Percentiles rank a stretch among this genome's conserved stretches.
These are phyloP conservation scores for Temnothorax curvispinosus DNA, from an alignment of 1,140 invertebrate species.

Conservation along the genomic window DNA sequence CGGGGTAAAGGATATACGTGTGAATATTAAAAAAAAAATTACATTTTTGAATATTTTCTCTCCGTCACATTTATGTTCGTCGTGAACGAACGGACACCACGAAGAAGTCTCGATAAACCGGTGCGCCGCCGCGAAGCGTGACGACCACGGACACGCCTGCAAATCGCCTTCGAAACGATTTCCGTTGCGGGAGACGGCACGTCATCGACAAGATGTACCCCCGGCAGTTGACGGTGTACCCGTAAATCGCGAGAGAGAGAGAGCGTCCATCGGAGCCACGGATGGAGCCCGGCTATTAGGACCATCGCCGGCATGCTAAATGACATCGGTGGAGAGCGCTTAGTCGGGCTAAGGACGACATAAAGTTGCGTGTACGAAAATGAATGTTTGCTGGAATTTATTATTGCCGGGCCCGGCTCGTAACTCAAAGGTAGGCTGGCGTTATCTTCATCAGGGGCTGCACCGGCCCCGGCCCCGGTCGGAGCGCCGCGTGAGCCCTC, in stretches of 20 bases:
- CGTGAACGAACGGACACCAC: not conserved
- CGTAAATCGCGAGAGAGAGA: slow-evolving; percentile 74
- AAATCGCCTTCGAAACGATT: slow-evolving; percentile 11
- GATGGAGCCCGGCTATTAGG: slow-evolving; percentile 80
- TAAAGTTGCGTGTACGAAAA: slow-evolving; percentile 86
- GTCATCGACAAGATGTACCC: slow-evolving; percentile 63
- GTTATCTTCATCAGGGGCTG: slow-evolving; percentile 85
- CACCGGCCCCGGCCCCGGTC: slow-evolving; percentile 63
- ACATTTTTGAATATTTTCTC: not conserved
- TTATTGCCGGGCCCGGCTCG: slow-evolving; percentile 82
- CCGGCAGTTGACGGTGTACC: slow-evolving; percentile 65
- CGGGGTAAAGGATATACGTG: not conserved
- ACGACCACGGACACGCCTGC: slow-evolving; percentile 5
- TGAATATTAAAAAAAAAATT: not conserved
- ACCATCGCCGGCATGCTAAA: slow-evolving; percentile 83
- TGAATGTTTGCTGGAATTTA: slow-evolving; percentile 86
- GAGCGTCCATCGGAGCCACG: slow-evolving; percentile 73
- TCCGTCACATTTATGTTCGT: not conserved
- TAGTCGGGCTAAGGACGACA: slow-evolving; percentile 84
- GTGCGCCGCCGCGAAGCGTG: not conserved
- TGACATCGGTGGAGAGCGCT: slow-evolving; percentile 82
- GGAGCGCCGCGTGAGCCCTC: slow-evolving; percentile 69
- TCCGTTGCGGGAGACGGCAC: slow-evolving; percentile 25
- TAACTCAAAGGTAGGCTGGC: slow-evolving; percentile 85
- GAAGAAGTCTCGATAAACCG: not conserved